Conservation (phyloP, 2,888 invertebrate genomes). For the Agriopis leucophaearia region DNA sequence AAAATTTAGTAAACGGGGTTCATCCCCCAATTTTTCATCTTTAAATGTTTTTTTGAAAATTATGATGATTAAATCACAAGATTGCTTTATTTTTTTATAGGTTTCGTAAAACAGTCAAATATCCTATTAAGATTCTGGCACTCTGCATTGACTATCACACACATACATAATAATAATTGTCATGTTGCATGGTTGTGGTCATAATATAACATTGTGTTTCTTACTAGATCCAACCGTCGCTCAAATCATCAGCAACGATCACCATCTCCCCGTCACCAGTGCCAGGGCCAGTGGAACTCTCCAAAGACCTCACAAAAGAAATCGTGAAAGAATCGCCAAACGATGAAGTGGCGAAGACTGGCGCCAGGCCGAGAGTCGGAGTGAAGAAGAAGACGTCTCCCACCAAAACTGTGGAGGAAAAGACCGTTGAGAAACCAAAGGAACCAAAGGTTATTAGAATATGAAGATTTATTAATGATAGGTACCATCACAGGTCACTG, state of each 20-base stretch:
- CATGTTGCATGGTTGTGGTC: too few species aligned
- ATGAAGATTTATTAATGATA: neutral
- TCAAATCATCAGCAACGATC: conserved; percentile 80
- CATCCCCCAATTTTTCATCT: too few species aligned
- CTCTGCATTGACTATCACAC: too few species aligned
- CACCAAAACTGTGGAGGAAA: conserved; percentile 65
- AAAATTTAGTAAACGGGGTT: too few species aligned
- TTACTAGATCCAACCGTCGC: conserved; percentile 62
- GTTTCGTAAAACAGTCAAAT: too few species aligned
- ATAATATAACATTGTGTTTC: conserved; percentile 7
- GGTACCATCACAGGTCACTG: too few species aligned
- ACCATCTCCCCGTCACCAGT: conserved; percentile 69
- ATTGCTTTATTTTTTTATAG: too few species aligned
- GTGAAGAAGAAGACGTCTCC: conserved; percentile 66
- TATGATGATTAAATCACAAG: too few species aligned
- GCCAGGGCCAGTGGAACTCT: conserved; percentile 59
- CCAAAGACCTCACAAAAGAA: conserved; percentile 66
- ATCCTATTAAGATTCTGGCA: too few species aligned
- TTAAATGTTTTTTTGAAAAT: too few species aligned
- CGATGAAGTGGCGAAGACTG: conserved; percentile 65
- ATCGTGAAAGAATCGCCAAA: conserved; percentile 60
- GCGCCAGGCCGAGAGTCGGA: conserved; percentile 58
- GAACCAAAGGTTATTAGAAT: conserved; percentile 63
- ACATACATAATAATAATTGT: too few species aligned
- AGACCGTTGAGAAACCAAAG: conserved; percentile 65